phyloP scores from a whole-genome alignment of 2,113 vertebrate genomes.

The Paradisaea rubra region DNA sequence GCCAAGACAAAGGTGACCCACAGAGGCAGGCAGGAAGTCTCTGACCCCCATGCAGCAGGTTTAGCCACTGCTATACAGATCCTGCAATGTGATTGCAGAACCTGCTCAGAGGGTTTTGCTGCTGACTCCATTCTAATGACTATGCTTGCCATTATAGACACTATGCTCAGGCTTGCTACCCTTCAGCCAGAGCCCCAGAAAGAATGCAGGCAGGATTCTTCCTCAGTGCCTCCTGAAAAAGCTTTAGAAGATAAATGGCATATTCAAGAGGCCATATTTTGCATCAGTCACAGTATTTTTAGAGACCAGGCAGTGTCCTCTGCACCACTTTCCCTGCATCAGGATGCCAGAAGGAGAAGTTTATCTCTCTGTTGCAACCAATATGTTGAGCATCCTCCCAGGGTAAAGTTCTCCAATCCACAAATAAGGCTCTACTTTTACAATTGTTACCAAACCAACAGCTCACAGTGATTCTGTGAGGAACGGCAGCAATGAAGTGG shows the following conservation, averaged over 20 bases:
- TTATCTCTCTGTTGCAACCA: not conserved
- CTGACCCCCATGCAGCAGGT: not conserved
- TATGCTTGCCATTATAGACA: not conserved
- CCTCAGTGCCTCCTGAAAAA: not conserved
- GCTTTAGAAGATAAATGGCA: not conserved
- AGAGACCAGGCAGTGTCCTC: not conserved
- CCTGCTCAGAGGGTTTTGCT: not conserved
- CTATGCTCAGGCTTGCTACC: not conserved
- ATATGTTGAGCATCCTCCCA: not conserved
- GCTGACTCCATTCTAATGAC: not conserved
- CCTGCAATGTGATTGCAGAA: not conserved
- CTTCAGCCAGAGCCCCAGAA: not conserved
- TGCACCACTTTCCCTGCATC: not conserved
- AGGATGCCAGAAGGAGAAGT: not conserved
- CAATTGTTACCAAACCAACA: not conserved
- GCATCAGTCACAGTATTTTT: not conserved
- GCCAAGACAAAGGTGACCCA: not conserved
- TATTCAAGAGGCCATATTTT: not conserved
- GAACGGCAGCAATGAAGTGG: not conserved
- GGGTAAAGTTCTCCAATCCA: not conserved
- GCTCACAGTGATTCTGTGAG: not conserved
- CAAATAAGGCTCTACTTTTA: not conserved
- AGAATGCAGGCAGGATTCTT: not conserved
- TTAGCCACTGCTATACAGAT: not conserved
- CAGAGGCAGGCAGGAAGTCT: not conserved